Evolutionary conservation across 2,113 vertebrate species (phyloP).

Genomic region (Psittacula cyanocephala): DNA sequence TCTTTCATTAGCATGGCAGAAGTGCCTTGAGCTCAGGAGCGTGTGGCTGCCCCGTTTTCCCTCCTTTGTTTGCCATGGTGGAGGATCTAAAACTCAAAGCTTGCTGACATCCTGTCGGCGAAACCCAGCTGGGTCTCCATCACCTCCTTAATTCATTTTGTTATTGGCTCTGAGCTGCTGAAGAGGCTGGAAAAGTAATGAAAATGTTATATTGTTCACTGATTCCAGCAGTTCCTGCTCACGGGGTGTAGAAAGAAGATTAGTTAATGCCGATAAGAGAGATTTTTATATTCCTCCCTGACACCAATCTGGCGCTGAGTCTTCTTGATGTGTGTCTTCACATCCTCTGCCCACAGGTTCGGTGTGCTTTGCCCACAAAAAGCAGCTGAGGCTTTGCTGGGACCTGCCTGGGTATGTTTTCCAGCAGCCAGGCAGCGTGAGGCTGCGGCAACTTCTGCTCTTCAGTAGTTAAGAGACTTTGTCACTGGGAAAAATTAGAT

Average conservation of each 20-base stretch:
- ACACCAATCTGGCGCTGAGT: accelerated
- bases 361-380: neutral
- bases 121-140: neutral
- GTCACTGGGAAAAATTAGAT: conserved; percentile 49
- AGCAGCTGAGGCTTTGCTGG: neutral
- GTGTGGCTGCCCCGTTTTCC: accelerated
- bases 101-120: neutral
- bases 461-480: neutral
- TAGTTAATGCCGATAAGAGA: neutral
- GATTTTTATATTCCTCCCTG: neutral
- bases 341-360: neutral
- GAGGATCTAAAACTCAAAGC: neutral
- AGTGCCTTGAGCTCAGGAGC: neutral
- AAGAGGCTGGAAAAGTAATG: neutral
- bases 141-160: neutral
- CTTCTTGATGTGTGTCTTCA: neutral
- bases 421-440: neutral
- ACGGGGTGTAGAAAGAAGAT: accelerated
- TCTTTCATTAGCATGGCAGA: neutral
- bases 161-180: neutral
- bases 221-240: neutral
- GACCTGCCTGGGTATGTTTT: accelerated
- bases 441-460: neutral
- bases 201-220: neutral
- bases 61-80: neutral